phyloP scores from a whole-genome alignment of 2,888 invertebrate species.

The Athalia cordata region DNA sequence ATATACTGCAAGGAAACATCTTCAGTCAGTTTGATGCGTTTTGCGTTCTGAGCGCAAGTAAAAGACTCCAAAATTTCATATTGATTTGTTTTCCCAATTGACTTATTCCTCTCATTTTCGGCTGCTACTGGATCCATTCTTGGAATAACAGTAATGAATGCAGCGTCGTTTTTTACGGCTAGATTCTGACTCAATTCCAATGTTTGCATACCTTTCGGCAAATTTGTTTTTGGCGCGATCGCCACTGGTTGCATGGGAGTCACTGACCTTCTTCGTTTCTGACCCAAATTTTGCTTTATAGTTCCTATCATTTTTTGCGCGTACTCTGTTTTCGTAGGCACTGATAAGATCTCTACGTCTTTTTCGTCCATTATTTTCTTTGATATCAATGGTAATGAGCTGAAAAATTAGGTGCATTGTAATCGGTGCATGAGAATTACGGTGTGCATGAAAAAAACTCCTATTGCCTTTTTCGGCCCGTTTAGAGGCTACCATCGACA shows the following conservation, averaged over 20 bases:
- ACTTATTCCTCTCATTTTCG: conserved; percentile 30
- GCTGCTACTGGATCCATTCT: conserved; percentile 13
- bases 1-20: conserved; percentile 25
- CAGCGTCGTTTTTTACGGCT: conserved; percentile 35
- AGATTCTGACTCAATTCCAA: conserved; percentile 10
- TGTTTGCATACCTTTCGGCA: conserved; percentile 25
- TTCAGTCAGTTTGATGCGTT: conserved; percentile 41
- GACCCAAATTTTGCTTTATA: conserved; percentile 22
- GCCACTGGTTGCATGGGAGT: conserved; percentile 43
- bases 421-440: background rate
- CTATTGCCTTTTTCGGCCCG: conserved; percentile 42
- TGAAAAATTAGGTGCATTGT: background rate
- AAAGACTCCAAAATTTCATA: conserved; percentile 24
- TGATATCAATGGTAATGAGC: background rate
- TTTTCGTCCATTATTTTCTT: conserved; percentile 25
- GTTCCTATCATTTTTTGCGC: conserved; percentile 5
- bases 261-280: conserved; percentile 40
- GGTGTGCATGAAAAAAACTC: background rate
- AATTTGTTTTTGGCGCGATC: conserved; percentile 47
- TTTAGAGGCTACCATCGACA: conserved; percentile 42
- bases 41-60: conserved; percentile 7
- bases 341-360: conserved; percentile 19
- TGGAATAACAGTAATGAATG: conserved; percentile 36
- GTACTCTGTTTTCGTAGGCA: conserved; percentile 4
- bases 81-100: conserved; percentile 11